Conservation (phyloP, 2,888 invertebrate genomes). For the Diarsia dahlii region DNA sequence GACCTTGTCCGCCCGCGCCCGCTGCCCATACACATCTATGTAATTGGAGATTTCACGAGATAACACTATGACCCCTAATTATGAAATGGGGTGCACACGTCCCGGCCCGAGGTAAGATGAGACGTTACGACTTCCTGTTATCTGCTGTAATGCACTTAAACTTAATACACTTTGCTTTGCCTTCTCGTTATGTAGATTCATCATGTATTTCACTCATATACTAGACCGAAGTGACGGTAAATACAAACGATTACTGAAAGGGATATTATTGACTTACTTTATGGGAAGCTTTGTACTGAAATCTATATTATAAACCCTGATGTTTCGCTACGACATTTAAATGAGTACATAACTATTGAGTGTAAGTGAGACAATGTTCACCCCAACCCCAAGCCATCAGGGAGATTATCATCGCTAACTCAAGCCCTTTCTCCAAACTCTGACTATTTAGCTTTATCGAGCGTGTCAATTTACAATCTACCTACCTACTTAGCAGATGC, state of each 20-base stretch:
- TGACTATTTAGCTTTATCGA: constrained; percentile 74
- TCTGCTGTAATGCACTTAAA: constrained; percentile 59
- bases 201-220: neutral
- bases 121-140: constrained; percentile 63
- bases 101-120: constrained; percentile 63
- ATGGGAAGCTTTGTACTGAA: neutral
- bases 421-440: constrained; percentile 74
- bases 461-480: constrained; percentile 74
- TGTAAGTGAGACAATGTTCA: constrained; percentile 58
- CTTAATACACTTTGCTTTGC: constrained; percentile 42
- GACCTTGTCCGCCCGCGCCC: constrained; percentile 69
- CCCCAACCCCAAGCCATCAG: constrained; percentile 70
- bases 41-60: constrained; percentile 90
- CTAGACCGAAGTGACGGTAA: neutral
- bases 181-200: constrained; percentile 30
- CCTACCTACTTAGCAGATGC: constrained; percentile 73
- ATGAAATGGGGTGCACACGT: constrained; percentile 76
- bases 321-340: constrained; percentile 45
- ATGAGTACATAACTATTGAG: constrained; percentile 46
- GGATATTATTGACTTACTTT: neutral
- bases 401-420: constrained; percentile 76
- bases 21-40: constrained; percentile 76
- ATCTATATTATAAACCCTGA: constrained; percentile 14
- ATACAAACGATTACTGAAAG: neutral
- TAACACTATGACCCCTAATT: constrained; percentile 87